These are phyloP conservation scores for Parazoanthus atlanticus DNA, from an alignment of 92 coral and sea anemone species.

Conservation along the genomic window DNA sequence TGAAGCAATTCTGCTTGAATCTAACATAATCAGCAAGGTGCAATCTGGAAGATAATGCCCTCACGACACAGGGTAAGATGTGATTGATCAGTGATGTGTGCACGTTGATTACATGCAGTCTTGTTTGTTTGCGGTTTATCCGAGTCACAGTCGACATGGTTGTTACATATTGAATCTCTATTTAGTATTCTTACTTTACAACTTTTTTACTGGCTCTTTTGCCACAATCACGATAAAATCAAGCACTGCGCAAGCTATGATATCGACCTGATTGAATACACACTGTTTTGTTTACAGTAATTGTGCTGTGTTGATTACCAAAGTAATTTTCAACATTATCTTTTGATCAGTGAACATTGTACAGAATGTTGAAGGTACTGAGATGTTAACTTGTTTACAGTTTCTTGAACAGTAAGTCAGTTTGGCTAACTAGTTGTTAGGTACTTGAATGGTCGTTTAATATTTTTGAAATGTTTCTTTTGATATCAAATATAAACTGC, in stretches of 20 bases:
- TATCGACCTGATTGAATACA: background rate
- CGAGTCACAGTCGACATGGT: background rate
- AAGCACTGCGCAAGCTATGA: background rate
- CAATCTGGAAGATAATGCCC: constrained; percentile 12
- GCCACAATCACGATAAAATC: background rate
- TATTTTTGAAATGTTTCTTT: too few relatives aligned
- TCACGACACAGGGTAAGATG: constrained; percentile 29
- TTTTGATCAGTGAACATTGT: background rate
- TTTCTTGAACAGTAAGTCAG: background rate
- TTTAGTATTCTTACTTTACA: too few relatives aligned
- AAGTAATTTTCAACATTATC: background rate
- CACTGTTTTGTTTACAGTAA: constrained; percentile 5
- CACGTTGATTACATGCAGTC: background rate
- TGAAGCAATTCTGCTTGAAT: background rate
- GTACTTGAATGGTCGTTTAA: background rate
- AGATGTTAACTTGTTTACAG: background rate
- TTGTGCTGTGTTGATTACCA: background rate
- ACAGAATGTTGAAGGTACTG: background rate
- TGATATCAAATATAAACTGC: background rate
- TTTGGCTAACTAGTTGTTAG: background rate
- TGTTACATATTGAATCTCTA: background rate
- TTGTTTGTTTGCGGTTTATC: background rate
- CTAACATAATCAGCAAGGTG: background rate
- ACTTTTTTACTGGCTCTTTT: background rate
- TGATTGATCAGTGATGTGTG: background rate